Evolutionary conservation across 2,113 vertebrate species (phyloP).

Genomic region (Lepidothrix coronata): DNA sequence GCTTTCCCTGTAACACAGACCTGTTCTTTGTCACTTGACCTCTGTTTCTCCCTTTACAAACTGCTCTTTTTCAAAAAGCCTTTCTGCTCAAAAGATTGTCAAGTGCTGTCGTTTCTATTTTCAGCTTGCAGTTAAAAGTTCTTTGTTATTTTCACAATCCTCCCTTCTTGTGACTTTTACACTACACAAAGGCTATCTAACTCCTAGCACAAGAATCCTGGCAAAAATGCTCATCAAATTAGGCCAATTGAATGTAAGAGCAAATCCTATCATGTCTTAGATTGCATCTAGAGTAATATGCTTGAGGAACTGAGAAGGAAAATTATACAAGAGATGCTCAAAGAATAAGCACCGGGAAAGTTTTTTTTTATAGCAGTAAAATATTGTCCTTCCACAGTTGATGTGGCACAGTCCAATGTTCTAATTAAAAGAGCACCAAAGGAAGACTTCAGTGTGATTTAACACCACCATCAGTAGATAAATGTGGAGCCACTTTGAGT

Average conservation of each 20-base stretch:
- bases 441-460: not conserved
- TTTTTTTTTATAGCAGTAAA: not conserved
- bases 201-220: not conserved
- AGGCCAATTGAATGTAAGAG: not conserved
- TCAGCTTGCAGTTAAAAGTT: slow-evolving; percentile 9
- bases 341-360: not conserved
- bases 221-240: not conserved
- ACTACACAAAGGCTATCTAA: not conserved
- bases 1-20: not conserved
- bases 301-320: not conserved
- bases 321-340: not conserved
- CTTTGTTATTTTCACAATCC: slow-evolving; percentile 22
- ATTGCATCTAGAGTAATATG: not conserved
- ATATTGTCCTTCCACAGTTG: not conserved
- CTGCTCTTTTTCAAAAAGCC: slow-evolving; percentile 24
- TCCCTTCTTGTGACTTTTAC: slow-evolving; percentile 5
- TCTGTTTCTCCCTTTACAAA: slow-evolving; percentile 40
- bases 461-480: fast-evolving
- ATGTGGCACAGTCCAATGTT: not conserved
- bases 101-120: slow-evolving; percentile 46
- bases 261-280: not conserved
- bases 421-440: not conserved
- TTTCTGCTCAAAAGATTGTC: slow-evolving; percentile 40
- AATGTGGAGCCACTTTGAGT: not conserved
- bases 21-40: slow-evolving; percentile 38